Conservation (phyloP, 2,113 vertebrate species). For the Zosterops pallidus region DNA sequence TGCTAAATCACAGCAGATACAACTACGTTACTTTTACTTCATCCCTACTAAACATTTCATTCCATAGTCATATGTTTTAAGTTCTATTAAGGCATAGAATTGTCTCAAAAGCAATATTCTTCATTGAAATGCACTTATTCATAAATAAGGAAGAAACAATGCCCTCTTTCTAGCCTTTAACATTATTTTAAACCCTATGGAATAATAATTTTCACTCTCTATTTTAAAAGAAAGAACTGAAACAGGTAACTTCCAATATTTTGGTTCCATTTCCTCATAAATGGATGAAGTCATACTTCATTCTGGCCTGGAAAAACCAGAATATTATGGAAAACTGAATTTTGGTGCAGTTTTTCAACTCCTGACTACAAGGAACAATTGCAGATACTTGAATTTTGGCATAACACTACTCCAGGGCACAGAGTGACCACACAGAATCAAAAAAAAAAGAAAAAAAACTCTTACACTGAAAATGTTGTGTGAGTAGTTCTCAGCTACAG, state of each 20-base stretch:
- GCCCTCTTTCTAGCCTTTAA: not conserved
- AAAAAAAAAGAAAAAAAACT: not conserved
- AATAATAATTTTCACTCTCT: rapidly evolving
- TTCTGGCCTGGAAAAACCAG: not conserved
- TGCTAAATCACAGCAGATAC: not conserved
- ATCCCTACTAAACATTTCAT: not conserved
- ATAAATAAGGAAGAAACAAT: not conserved
- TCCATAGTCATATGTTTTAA: not conserved
- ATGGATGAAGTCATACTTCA: not conserved
- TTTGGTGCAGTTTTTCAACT: not conserved
- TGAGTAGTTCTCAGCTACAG: not conserved
- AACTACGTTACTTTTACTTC: not conserved
- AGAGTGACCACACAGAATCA: not conserved
- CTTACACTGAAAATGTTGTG: not conserved
- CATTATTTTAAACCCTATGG: not conserved
- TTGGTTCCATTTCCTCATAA: not conserved
- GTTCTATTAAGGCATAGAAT: not conserved
- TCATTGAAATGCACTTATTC: not conserved
- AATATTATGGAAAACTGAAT: not conserved
- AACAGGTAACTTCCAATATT: not conserved
- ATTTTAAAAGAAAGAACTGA: not conserved
- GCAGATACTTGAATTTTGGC: not conserved
- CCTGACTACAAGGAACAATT: not conserved
- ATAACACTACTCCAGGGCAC: not conserved
- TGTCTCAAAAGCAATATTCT: not conserved